phyloP scores from a whole-genome alignment of 2,888 invertebrate genomes.

The Cryptocheilus praepositus region DNA sequence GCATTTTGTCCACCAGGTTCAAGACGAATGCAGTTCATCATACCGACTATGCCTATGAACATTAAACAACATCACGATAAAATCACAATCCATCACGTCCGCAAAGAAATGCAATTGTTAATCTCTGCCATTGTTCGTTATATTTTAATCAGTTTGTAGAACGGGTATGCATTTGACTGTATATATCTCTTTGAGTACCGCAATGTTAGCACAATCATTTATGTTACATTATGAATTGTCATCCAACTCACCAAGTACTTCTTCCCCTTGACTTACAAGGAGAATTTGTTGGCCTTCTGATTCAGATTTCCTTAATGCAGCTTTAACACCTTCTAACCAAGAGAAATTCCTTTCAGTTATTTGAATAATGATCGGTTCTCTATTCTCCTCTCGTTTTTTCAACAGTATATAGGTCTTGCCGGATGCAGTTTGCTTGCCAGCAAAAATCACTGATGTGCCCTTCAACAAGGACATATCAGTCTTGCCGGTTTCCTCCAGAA shows the following conservation, averaged over 20 bases:
- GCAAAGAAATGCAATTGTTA: no score
- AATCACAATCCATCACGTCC: neutral
- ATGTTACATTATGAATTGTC: no score
- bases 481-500: conserved; percentile 82
- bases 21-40: conserved; percentile 91
- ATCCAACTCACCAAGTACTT: conserved; percentile 70
- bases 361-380: conserved; percentile 78
- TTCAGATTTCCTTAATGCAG: conserved; percentile 82
- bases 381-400: conserved; percentile 76
- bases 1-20: conserved; percentile 90
- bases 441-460: conserved; percentile 76
- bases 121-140: no score
- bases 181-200: no score
- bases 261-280: conserved; percentile 82
- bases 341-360: conserved; percentile 83
- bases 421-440: conserved; percentile 81
- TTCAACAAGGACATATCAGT: conserved; percentile 53
- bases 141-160: no score
- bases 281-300: conserved; percentile 80
- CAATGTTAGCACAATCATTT: no score
- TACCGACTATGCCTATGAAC: conserved; percentile 86
- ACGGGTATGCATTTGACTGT: no score
- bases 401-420: conserved; percentile 82
- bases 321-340: conserved; percentile 90
- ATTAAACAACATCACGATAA: neutral